A percentile compares a stretch with the other conserved stretches of the same genome.
These are phyloP conservation scores for Mormyrops attenuatus DNA, from an alignment of 2,797 vertebrate species.

Conservation along the genomic window DNA sequence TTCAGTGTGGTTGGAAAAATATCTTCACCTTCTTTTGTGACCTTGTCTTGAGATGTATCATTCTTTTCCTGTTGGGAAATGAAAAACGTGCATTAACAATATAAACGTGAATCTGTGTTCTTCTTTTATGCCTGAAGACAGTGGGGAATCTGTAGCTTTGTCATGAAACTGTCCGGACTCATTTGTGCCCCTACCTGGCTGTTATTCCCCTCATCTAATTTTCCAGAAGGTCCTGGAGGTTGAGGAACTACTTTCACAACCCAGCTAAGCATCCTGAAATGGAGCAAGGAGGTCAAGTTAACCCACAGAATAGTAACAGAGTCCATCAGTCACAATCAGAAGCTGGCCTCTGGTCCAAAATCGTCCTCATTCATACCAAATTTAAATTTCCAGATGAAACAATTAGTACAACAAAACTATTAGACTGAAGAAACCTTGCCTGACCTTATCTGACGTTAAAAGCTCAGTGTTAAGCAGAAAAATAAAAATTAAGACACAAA, in stretches of 20 bases:
- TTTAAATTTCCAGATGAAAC: background rate
- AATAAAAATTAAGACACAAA: background rate
- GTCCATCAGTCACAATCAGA: background rate
- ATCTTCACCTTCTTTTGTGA: slow-evolving; percentile 34
- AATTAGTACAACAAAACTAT: background rate
- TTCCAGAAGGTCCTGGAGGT: slow-evolving; percentile 37
- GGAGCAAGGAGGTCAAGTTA: slow-evolving; percentile 9
- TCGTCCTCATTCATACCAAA: background rate
- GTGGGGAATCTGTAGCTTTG: background rate
- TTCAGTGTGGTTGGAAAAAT: background rate
- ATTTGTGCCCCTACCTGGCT: background rate
- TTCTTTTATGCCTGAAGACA: background rate
- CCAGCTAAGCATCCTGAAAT: slow-evolving; percentile 51
- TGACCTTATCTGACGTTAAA: background rate
- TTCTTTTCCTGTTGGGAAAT: slow-evolving; percentile 33
- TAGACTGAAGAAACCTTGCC: slow-evolving; percentile 21
- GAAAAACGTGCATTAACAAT: background rate
- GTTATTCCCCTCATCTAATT: slow-evolving; percentile 31
- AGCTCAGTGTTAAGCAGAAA: background rate
- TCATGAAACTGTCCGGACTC: background rate
- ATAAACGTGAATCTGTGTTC: background rate
- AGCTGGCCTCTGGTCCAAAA: background rate
- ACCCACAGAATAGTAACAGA: background rate
- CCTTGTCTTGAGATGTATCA: slow-evolving; percentile 30
- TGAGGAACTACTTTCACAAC: slow-evolving; percentile 53